Percentiles rank a stretch among this genome's conserved stretches.
Conservation (phyloP, 2,888 invertebrate genomes). For the Apodemia duryi region DNA sequence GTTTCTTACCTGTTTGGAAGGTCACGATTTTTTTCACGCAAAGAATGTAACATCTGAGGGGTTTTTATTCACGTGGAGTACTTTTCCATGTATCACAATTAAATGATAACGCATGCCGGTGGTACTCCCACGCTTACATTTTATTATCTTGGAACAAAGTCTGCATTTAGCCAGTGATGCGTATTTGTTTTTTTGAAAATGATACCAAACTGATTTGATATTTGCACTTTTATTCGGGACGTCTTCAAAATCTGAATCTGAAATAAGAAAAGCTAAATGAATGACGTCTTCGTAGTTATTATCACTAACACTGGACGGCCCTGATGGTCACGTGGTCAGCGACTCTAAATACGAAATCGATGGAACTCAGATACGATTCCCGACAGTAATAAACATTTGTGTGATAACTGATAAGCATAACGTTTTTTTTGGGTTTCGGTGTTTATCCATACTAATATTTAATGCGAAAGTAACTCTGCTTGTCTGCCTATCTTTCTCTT, state of each 20-base stretch:
- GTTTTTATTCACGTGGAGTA: not conserved
- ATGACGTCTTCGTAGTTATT: too few species aligned
- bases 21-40: not conserved
- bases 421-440: too few species aligned
- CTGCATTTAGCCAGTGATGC: not conserved
- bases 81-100: not conserved
- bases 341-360: too few species aligned
- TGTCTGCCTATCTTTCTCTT: too few species aligned
- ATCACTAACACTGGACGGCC: too few species aligned
- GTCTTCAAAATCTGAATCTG: constrained; percentile 3
- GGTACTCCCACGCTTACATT: not conserved
- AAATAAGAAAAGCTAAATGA: not conserved
- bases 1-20: not conserved
- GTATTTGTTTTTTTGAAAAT: constrained; percentile 1
- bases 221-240: not conserved
- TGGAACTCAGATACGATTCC: too few species aligned
- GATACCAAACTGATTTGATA: constrained; percentile 4
- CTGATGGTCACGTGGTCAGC: too few species aligned
- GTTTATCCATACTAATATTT: too few species aligned
- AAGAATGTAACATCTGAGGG: not conserved
- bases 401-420: too few species aligned
- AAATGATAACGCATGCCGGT: not conserved
- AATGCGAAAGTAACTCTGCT: too few species aligned
- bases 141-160: not conserved
- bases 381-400: too few species aligned